A percentile compares a stretch with the other conserved stretches of the same genome.
These are phyloP conservation scores for Diogma glabrata DNA, from an alignment of 2,888 invertebrate genomes.

Conservation along the genomic window DNA sequence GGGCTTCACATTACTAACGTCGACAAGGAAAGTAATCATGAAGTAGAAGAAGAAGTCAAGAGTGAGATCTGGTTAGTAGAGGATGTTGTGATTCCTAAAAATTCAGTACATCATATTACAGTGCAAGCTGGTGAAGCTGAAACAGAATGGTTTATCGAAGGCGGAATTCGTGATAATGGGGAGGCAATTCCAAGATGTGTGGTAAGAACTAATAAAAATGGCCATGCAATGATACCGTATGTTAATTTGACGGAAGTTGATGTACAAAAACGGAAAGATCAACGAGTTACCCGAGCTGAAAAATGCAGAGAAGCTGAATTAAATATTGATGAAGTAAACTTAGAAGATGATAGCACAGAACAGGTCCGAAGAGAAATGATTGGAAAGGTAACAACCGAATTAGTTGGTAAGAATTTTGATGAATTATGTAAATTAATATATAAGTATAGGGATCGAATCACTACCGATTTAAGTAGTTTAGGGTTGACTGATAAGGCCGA, in stretches of 20 bases:
- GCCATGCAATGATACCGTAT: background rate
- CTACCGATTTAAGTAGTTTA: background rate
- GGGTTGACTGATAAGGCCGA: too few species aligned
- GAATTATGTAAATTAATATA: background rate
- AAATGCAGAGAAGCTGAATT: background rate
- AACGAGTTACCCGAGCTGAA: background rate
- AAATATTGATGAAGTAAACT: background rate
- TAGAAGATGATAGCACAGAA: background rate
- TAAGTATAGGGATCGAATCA: conserved; percentile 2
- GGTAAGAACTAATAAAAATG: background rate
- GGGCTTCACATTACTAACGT: too few species aligned
- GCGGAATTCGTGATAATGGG: background rate
- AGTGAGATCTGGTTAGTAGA: background rate
- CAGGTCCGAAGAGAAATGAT: background rate
- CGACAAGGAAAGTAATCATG: too few species aligned
- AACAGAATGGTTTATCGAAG: background rate
- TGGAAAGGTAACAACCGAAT: background rate
- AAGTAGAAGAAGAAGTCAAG: background rate
- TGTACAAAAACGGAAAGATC: background rate
- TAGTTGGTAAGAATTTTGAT: background rate
- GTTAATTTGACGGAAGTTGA: background rate
- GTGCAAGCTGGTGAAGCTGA: background rate
- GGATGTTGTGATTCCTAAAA: background rate
- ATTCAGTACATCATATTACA: background rate
- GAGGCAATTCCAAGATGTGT: background rate